Evolutionary conservation across 2,888 invertebrate genomes (phyloP), one percentile per base, ranked within the genome.

Genomic region (Melanotus villosus): DNA sequence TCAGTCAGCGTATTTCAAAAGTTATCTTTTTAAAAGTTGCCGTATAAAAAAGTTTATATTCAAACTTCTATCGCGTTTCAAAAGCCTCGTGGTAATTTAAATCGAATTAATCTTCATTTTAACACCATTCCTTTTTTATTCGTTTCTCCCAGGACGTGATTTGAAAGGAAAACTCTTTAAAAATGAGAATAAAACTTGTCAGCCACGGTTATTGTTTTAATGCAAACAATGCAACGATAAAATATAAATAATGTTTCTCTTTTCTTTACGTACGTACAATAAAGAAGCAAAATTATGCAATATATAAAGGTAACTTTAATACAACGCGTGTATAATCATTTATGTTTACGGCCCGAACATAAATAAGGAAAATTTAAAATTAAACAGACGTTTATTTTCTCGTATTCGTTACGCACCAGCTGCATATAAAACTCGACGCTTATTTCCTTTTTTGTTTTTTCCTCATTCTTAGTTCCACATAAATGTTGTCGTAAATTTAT

Each of bases 101-200:
- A 76, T 75, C 75, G 72, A 76, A 75, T 76, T 76, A 75, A 76
- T 76, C 75, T 76, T 73, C 75, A 75, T 75, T 75, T 75, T 75
- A 75, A 73, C 75, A 73, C 75, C 70, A 67, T 73, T 75, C 70
- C 71, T 41, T 38, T 59, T 47, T 62, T 62, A 56, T 45, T 56
- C 62, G 56, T 16, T 23, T 23, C 18, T 34, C 9, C 34, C 19
- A n/a, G 23, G 23, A 65, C 65, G 65, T 65, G 65, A 65, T 65
- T 58, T 38, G 65, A 47, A 65, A 57, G 47, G 34, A 56, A 65
- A 65, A 58, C 52, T 41, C 30, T 63, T 41, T 23, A 32, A 50
- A 19, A 45, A 36, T 18, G 26, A 30, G 32, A 38, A 56, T 56
- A 38, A 63, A 52, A 63, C 36, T 36, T 19, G 26, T 36, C 16